Evolutionary conservation across 2,797 vertebrate species (phyloP).

Genomic region (Chaetophractus vellerosus): DNA sequence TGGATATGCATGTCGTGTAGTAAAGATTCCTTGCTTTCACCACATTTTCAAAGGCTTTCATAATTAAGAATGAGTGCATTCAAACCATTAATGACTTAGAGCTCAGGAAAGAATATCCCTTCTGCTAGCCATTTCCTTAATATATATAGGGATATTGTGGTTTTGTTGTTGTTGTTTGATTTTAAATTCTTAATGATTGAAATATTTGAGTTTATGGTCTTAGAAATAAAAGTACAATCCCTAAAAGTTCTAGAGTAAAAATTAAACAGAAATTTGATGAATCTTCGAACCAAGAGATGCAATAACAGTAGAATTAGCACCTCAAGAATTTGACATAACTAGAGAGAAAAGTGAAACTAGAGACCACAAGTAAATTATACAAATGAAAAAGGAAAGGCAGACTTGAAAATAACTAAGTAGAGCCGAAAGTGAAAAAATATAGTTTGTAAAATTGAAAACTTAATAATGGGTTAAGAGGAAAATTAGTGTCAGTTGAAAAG

Average conservation of each 20-base stretch:
- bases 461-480: neutral
- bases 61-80: neutral
- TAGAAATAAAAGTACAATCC: neutral
- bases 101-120: neutral
- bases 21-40: neutral
- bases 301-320: neutral
- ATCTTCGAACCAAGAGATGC: neutral
- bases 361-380: neutral
- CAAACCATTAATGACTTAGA: neutral
- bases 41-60: neutral
- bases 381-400: neutral
- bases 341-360: neutral
- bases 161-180: neutral
- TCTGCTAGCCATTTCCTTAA: neutral
- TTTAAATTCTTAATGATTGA: slow-evolving; percentile 30
- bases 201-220: neutral
- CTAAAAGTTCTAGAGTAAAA: neutral
- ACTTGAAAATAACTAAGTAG: slow-evolving; percentile 9
- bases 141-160: neutral
- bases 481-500: neutral
- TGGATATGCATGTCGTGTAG: neutral
- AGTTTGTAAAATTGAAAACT: neutral
- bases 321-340: neutral
- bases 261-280: neutral
- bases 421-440: neutral